phyloP scores from a whole-genome alignment of 2,113 vertebrate species.

The Ciconia boyciana region DNA sequence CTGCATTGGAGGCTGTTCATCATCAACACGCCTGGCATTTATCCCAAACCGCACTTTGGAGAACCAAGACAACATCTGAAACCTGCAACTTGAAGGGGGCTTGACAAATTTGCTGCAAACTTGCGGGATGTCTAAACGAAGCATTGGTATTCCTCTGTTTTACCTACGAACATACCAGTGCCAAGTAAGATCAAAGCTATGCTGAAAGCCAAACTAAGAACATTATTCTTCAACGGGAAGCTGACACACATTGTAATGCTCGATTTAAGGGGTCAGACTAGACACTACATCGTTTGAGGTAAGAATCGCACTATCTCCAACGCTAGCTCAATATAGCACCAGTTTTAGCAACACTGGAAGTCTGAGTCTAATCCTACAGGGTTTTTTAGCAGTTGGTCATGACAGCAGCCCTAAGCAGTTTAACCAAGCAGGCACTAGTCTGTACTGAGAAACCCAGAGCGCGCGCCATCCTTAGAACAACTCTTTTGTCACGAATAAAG shows the following conservation, averaged over 20 bases:
- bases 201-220: neutral
- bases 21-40: fast-evolving
- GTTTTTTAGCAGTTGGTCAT: neutral
- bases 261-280: neutral
- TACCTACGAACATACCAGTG: fast-evolving
- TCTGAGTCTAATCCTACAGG: neutral
- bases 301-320: neutral
- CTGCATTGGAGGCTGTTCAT: neutral
- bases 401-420: neutral
- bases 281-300: neutral
- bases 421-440: too few relatives aligned
- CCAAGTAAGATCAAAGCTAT: neutral
- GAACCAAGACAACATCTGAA: neutral
- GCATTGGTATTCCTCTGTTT: neutral
- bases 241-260: neutral
- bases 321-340: neutral
- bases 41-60: too few relatives aligned
- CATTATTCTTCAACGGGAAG: neutral
- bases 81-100: neutral
- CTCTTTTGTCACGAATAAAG: neutral
- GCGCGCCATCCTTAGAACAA: fast-evolving
- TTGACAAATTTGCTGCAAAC: neutral
- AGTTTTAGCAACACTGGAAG: neutral
- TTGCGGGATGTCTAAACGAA: neutral
- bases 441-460: neutral